These are phyloP conservation scores for Sebastes trivittatus DNA, from an alignment of 2,797 vertebrate genomes.

Conservation along the genomic window DNA sequence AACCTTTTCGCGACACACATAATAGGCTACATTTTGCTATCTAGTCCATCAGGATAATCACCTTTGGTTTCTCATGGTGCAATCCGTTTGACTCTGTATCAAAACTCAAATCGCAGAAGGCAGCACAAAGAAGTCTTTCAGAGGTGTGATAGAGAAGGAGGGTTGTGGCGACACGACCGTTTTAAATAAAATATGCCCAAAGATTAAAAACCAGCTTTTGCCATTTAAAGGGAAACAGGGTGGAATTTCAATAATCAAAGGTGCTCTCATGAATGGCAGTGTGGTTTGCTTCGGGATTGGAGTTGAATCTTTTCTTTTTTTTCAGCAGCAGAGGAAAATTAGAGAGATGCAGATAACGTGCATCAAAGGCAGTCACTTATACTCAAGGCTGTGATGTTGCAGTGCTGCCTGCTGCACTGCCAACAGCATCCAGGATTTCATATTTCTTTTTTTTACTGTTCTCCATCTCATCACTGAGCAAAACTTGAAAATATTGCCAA, in stretches of 20 bases:
- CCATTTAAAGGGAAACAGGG: conserved; percentile 52
- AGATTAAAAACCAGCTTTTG: conserved; percentile 69
- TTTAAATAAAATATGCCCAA: conserved; percentile 60
- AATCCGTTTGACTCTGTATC: conserved; percentile 73
- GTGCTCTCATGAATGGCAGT: conserved; percentile 28
- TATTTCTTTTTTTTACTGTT: conserved; percentile 19
- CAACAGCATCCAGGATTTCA: not conserved
- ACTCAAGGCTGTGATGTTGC: conserved; percentile 29
- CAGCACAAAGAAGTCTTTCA: conserved; percentile 69
- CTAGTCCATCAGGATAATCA: conserved; percentile 75
- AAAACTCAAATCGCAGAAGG: conserved; percentile 62
- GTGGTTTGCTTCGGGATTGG: conserved; percentile 12
- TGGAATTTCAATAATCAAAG: conserved; percentile 62
- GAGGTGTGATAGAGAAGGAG: conserved; percentile 50
- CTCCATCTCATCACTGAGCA: conserved; percentile 6
- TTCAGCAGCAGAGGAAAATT: conserved; percentile 32
- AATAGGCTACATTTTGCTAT: conserved; percentile 68
- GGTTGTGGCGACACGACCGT: conserved; percentile 20
- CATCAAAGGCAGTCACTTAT: conserved; percentile 48
- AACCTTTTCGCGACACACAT: conserved; percentile 61
- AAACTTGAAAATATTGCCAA: conserved; percentile 14
- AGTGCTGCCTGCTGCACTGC: conserved; percentile 5
- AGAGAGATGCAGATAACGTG: conserved; percentile 45
- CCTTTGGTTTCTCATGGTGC: conserved; percentile 62
- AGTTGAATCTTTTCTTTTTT: conserved; percentile 18